These are phyloP conservation scores for Onychomys torridus DNA, from an alignment of 2,797 vertebrate species.

Conservation along the genomic window DNA sequence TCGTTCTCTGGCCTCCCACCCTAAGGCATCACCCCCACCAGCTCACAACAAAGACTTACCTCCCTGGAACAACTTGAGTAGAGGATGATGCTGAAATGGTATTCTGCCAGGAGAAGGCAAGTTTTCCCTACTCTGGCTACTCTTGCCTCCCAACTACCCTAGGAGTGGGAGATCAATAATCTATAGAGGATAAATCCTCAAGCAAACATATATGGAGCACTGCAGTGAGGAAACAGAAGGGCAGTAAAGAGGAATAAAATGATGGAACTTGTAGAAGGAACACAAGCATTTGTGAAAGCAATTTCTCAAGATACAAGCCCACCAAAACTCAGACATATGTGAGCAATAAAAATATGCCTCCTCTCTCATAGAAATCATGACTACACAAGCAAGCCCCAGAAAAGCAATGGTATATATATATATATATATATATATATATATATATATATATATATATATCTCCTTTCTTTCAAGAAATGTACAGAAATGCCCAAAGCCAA, in stretches of 20 bases:
- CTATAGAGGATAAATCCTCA: not conserved
- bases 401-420: not conserved
- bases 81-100: not conserved
- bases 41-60: not conserved
- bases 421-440: no score
- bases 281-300: not conserved
- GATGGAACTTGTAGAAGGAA: not conserved
- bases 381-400: not conserved
- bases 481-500: not conserved
- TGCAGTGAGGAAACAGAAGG: not conserved
- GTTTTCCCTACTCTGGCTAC: not conserved
- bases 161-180: not conserved
- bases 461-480: not conserved
- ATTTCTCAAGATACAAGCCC: not conserved
- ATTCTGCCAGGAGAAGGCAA: not conserved
- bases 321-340: not conserved
- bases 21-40: not conserved
- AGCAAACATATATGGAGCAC: not conserved
- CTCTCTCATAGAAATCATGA: not conserved
- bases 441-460: no score
- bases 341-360: not conserved
- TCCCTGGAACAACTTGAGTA: not conserved
- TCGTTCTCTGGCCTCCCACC: not conserved
- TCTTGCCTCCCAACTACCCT: not conserved
- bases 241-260: not conserved